Evolutionary conservation across 1,140 invertebrate species (phyloP).

Genomic region (Phenacoccus solenopsis): DNA sequence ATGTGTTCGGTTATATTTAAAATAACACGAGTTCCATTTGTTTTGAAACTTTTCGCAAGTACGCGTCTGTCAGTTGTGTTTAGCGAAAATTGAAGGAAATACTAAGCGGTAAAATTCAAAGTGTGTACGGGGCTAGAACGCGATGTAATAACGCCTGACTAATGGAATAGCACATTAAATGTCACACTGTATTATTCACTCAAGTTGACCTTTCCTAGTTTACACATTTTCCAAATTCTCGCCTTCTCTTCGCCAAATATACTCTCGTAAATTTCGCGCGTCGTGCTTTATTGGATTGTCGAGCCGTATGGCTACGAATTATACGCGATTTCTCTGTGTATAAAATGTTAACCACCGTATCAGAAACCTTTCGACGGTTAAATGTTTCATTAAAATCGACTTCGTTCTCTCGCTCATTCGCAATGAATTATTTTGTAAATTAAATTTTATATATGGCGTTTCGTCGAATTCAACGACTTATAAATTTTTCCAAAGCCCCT

Average conservation of each 20-base stretch:
- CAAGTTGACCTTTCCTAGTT: background rate
- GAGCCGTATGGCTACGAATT: background rate
- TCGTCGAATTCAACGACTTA: too few species aligned
- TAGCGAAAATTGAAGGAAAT: background rate
- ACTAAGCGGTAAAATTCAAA: background rate
- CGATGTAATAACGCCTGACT: background rate
- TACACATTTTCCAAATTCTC: background rate
- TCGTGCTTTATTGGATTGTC: background rate
- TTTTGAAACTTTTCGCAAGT: background rate
- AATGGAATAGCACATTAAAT: background rate
- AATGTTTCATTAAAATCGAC: background rate
- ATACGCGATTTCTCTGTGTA: background rate
- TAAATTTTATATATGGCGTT: too few species aligned
- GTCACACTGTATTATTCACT: background rate
- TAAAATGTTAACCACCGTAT: background rate
- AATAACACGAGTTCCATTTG: background rate
- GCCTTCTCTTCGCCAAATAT: background rate
- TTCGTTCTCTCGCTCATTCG: too few species aligned
- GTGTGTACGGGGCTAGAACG: background rate
- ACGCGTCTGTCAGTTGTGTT: background rate
- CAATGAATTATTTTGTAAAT: too few species aligned
- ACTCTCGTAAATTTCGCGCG: background rate
- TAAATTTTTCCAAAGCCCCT: too few species aligned
- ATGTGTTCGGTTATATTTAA: background rate
- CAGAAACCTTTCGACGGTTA: background rate